Percentiles rank a stretch among this genome's conserved stretches.
Conservation (phyloP, 1,140 invertebrate genomes). For the Temnothorax curvispinosus region DNA sequence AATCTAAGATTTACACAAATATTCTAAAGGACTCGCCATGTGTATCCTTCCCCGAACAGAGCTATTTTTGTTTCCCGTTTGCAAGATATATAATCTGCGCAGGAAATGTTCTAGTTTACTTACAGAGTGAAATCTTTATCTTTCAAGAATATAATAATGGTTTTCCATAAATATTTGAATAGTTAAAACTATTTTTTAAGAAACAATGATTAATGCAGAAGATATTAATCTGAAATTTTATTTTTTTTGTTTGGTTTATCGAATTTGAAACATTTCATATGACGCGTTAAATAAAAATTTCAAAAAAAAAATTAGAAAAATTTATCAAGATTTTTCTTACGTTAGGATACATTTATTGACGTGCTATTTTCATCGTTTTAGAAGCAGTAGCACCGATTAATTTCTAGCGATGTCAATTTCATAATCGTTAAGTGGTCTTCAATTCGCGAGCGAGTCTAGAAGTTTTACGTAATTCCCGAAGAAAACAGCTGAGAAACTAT, state of each 20-base stretch:
- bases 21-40: neutral
- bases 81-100: neutral
- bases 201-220: neutral
- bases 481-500: constrained; percentile 45
- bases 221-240: neutral
- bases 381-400: constrained; percentile 10
- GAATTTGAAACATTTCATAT: neutral
- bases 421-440: constrained; percentile 35
- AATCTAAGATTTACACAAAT: neutral
- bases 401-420: constrained; percentile 52
- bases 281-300: neutral
- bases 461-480: constrained; percentile 50
- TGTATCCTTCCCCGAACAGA: neutral
- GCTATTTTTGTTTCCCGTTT: neutral
- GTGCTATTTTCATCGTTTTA: neutral
- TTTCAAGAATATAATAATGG: neutral
- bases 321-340: neutral
- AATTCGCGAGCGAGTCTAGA: neutral
- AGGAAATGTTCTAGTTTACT: neutral
- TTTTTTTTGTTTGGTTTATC: neutral
- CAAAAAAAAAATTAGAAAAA: neutral
- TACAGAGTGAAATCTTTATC: neutral
- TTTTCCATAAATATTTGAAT: neutral
- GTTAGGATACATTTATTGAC: neutral
- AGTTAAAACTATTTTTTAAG: neutral